Base-by-base conservation (phyloP, 2,797 vertebrate species). In the Myotis pilosus region DNA sequence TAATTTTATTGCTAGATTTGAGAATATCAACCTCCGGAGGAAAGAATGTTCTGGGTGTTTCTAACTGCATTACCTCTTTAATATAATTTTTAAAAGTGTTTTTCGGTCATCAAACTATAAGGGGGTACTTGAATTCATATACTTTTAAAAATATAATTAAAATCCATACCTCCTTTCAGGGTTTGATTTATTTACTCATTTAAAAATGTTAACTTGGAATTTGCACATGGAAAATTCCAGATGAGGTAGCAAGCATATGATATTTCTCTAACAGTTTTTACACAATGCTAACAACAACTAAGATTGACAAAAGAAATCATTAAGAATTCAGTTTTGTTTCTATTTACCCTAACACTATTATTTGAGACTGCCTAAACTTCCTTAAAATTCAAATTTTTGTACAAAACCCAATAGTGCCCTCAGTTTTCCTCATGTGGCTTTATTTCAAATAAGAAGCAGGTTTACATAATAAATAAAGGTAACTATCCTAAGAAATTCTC, bases 361-460 rank as follows among this genome's bases (percentile, higher is more conserved):
- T 74, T 94, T 78, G 87, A 96, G 92, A 86, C 79, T 87, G 79
- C 88, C 74, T 92, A 87, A 93, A 96, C 60, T 89, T 95, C 68
- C 41, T 75, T 60, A 87, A 95, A 94, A 88, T 95, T 22, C 62
- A 81, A 95, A 82, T 57, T 74, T 36, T 17, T 57, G 28, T 4
- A 78, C 60, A 89, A 44, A 75, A 10, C 69, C 68, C 17, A n/a
- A 25, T 36, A 76, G 17, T 87, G 36, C 30, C 55, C 23, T 86
- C 71, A 81, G 38, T 87, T 47, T 60, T 72, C 53, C 64, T 83
- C 90, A 94, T 47, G 2, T 83, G 93, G 57, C 49, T 96, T 89
- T 89, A 85, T 92, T 91, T 87, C 55, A 96, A 91, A 90, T 87
- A 96, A 94, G 41, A 93, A 97, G 25, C 47, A 92, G 47, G 66